These are phyloP conservation scores for Furcifer pardalis DNA, from an alignment of 2,797 vertebrate species.

Conservation along the genomic window DNA sequence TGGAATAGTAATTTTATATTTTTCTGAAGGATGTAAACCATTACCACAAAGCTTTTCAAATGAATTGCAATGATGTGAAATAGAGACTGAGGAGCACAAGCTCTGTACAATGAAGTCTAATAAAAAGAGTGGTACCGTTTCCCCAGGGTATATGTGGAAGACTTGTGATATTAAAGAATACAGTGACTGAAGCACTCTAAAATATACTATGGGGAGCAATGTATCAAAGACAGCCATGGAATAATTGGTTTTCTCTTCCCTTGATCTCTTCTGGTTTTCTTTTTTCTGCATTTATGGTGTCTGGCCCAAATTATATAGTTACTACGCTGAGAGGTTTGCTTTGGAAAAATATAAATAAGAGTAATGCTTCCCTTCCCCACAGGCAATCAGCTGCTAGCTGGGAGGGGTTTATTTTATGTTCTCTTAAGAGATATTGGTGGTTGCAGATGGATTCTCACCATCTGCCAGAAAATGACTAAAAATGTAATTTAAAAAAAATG, in stretches of 20 bases:
- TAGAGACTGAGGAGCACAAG: slow-evolving; percentile 40
- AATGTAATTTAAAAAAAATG: slow-evolving; percentile 58
- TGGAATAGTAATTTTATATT: background rate
- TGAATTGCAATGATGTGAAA: slow-evolving; percentile 42
- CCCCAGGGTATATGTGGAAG: slow-evolving; percentile 34
- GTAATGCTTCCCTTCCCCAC: background rate
- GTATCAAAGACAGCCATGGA: slow-evolving; percentile 1
- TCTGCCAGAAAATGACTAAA: slow-evolving; percentile 62
- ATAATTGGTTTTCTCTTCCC: background rate
- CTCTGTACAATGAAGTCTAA: slow-evolving; percentile 60
- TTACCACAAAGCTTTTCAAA: slow-evolving; percentile 35
- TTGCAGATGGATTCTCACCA: slow-evolving; percentile 45
- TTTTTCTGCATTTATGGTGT: background rate
- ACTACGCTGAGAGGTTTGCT: slow-evolving; percentile 39
- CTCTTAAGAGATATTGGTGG: slow-evolving; percentile 29
- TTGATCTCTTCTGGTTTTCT: slow-evolving; percentile 22
- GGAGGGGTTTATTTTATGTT: slow-evolving; percentile 23
- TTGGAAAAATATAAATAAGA: background rate
- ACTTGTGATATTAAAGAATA: slow-evolving; percentile 48
- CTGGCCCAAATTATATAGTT: slow-evolving; percentile 36
- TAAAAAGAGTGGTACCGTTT: slow-evolving; percentile 35
- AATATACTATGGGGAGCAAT: slow-evolving; percentile 19
- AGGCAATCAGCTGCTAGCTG: slow-evolving; percentile 26
- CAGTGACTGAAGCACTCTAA: slow-evolving; percentile 28
- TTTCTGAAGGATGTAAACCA: slow-evolving; percentile 39